Evolutionary conservation across 2,888 invertebrate species (phyloP).

Genomic region (Caenorhabditis macrosperma): DNA sequence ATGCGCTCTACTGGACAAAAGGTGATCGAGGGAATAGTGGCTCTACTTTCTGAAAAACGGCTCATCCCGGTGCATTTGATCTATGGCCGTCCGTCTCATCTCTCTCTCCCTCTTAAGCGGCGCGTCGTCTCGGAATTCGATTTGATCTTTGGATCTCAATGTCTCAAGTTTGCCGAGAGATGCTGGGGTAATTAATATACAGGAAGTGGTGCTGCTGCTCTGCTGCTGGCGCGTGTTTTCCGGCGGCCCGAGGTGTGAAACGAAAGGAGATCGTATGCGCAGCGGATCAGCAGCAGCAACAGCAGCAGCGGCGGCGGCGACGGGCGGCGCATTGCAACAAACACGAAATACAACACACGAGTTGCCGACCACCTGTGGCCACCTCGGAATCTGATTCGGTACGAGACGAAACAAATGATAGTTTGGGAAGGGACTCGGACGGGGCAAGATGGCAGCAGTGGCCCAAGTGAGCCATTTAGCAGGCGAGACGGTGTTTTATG

Average conservation of each 20-base stretch:
- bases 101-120: too few species aligned
- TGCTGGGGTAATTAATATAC: constrained; percentile 41
- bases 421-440: constrained; percentile 7
- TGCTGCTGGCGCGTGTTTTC: constrained; percentile 21
- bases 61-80: too few species aligned
- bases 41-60: too few species aligned
- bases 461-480: constrained; percentile 14
- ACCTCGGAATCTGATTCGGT: constrained; percentile 2
- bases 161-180: constrained; percentile 11
- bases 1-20: too few species aligned
- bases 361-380: too few species aligned
- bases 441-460: not conserved
- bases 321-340: constrained; percentile 34
- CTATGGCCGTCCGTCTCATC: too few species aligned
- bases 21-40: too few species aligned
- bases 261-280: constrained; percentile 51
- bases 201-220: constrained; percentile 21
- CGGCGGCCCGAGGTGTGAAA: constrained; percentile 43
- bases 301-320: constrained; percentile 20
- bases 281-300: constrained; percentile 44
- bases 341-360: constrained; percentile 54
- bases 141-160: constrained; percentile 38
- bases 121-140: too few species aligned
- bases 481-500: constrained; percentile 32
- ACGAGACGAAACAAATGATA: constrained; percentile 13